Evolutionary conservation across 2,113 vertebrate species (phyloP).

Genomic region (Nothoprocta perdicaria): DNA sequence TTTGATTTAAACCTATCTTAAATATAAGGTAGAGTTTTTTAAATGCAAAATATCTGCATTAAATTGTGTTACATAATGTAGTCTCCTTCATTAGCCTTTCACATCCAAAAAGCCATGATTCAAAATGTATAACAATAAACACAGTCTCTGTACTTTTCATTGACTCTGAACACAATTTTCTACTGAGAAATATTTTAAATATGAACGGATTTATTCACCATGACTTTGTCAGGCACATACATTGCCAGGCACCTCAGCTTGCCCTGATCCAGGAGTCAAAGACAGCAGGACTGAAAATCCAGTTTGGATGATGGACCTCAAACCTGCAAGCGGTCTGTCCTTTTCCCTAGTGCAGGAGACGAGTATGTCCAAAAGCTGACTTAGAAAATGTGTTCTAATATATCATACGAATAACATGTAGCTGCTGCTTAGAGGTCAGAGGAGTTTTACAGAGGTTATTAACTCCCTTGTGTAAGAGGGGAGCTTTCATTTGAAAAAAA

Average conservation of each 20-base stretch:
- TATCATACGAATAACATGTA: neutral
- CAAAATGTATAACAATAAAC: neutral
- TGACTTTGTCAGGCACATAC: neutral
- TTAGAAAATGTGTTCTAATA: neutral
- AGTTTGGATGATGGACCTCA: neutral
- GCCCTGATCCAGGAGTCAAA: neutral
- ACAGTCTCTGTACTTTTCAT: neutral
- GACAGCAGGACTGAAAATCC: neutral
- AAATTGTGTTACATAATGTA: neutral
- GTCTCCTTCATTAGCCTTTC: neutral
- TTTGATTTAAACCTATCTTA: neutral
- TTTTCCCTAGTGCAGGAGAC: neutral
- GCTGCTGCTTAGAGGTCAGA: neutral
- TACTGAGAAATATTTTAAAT: neutral
- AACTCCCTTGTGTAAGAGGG: neutral
- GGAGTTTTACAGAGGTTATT: neutral
- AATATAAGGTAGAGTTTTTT: neutral
- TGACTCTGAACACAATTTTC: neutral
- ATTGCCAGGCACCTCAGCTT: neutral
- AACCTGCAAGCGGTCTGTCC: neutral
- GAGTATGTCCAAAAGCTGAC: neutral
- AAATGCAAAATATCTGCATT: neutral
- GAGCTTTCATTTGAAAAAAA: neutral
- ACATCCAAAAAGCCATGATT: neutral
- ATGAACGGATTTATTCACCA: neutral